These are phyloP conservation scores for Eidolon dupreanum DNA, from an alignment of 2,797 vertebrate species.

Conservation along the genomic window DNA sequence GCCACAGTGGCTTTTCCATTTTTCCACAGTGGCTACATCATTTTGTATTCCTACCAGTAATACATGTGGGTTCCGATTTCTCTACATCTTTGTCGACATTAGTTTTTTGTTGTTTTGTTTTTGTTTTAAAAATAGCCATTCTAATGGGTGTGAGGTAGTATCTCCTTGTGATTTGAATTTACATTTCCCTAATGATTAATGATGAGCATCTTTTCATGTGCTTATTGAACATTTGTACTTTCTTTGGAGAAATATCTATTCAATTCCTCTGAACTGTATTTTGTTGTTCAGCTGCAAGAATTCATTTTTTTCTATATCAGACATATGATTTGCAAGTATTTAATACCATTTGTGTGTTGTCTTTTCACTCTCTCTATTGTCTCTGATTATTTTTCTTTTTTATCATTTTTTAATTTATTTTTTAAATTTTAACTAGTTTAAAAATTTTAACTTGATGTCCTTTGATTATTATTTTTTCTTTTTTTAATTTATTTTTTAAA, in stretches of 20 bases:
- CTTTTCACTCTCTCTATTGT: neutral
- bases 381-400: too few species aligned
- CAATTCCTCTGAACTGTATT: neutral
- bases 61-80: neutral
- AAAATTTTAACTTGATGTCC: too few species aligned
- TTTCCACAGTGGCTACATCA: neutral
- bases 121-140: neutral
- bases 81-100: neutral
- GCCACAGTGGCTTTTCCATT: neutral
- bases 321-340: neutral
- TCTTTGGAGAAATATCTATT: neutral
- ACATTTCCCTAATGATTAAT: neutral
- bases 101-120: neutral
- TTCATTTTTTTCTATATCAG: neutral
- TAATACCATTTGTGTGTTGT: neutral
- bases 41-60: neutral
- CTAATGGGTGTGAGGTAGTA: neutral
- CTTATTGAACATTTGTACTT: neutral
- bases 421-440: too few species aligned
- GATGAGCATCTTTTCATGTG: neutral
- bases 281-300: neutral
- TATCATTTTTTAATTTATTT: too few species aligned
- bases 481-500: too few species aligned
- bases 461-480: too few species aligned
- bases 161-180: neutral